Percentiles rank a stretch among this genome's conserved stretches.
phyloP scores from a whole-genome alignment of 2,797 vertebrate species.

The Muscicapa comitata region DNA sequence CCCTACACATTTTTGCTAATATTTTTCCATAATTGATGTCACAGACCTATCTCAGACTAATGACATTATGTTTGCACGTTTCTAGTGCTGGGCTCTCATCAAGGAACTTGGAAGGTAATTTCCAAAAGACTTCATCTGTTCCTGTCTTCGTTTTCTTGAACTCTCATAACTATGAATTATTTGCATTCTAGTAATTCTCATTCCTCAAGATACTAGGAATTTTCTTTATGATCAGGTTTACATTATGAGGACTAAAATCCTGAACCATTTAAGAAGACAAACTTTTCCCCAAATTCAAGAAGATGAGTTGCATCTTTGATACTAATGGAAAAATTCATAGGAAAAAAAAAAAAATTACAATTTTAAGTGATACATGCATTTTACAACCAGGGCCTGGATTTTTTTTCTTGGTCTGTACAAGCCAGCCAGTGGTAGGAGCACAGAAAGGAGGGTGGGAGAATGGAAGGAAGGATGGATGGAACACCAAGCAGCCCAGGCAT shows the following conservation, averaged over 20 bases:
- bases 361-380: not conserved
- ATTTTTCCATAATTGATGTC: constrained; percentile 39
- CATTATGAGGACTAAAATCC: not conserved
- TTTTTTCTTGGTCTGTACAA: not conserved
- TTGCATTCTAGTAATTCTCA: not conserved
- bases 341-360: not conserved
- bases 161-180: not conserved
- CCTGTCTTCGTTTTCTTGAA: constrained; percentile 5
- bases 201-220: not conserved
- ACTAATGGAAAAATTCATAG: not conserved
- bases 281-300: not conserved
- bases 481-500: not conserved
- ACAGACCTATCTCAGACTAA: constrained; percentile 8
- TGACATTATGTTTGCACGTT: constrained; percentile 34
- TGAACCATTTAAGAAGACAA: not conserved
- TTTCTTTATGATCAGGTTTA: not conserved
- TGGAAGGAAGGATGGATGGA: not conserved
- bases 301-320: not conserved
- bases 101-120: constrained; percentile 26
- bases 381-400: not conserved
- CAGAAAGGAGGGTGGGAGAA: not conserved
- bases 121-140: not conserved
- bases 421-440: not conserved
- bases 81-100: not conserved
- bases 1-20: constrained; percentile 5